phyloP scores from a whole-genome alignment of 2,888 invertebrate species.

The Meandrusa payeni region DNA sequence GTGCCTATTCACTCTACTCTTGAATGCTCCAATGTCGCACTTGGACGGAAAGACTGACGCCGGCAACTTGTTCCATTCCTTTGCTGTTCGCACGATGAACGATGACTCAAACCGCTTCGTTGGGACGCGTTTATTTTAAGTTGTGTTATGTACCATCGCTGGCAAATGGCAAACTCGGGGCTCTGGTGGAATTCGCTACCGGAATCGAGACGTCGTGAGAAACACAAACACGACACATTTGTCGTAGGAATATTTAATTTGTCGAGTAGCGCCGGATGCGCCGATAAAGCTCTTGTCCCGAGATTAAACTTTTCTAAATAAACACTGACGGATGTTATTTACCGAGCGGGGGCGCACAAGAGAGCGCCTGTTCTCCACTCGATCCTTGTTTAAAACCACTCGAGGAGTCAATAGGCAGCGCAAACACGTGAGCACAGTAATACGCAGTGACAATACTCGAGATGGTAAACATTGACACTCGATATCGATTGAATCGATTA shows the following conservation, averaged over 20 bases:
- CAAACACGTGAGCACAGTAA: slow-evolving; percentile 59
- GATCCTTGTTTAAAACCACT: slow-evolving; percentile 74
- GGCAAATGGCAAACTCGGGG: too few relatives aligned
- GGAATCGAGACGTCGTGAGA: slow-evolving; percentile 47
- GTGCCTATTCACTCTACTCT: too few relatives aligned
- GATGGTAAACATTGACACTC: slow-evolving; percentile 37
- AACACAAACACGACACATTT: slow-evolving; percentile 48
- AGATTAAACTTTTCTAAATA: slow-evolving; percentile 67
- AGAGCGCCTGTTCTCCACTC: slow-evolving; percentile 55
- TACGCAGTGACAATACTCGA: slow-evolving; percentile 57
- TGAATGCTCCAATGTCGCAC: too few relatives aligned
- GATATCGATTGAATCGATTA: slow-evolving; percentile 24
- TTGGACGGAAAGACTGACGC: too few relatives aligned
- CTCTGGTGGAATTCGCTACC: too few relatives aligned
- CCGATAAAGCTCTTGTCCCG: slow-evolving; percentile 61
- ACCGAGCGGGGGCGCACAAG: slow-evolving; percentile 54
- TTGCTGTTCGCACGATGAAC: too few relatives aligned
- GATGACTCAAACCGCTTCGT: too few relatives aligned
- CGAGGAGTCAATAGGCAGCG: slow-evolving; percentile 56
- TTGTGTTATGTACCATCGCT: too few relatives aligned
- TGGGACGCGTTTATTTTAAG: too few relatives aligned
- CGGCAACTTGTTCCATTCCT: too few relatives aligned
- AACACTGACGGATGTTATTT: slow-evolving; percentile 55
- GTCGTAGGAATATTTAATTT: slow-evolving; percentile 45
- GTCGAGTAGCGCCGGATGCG: slow-evolving; percentile 50